These are phyloP conservation scores for Gymnoscelis rufifasciata DNA, from an alignment of 2,888 invertebrate genomes.

Conservation along the genomic window DNA sequence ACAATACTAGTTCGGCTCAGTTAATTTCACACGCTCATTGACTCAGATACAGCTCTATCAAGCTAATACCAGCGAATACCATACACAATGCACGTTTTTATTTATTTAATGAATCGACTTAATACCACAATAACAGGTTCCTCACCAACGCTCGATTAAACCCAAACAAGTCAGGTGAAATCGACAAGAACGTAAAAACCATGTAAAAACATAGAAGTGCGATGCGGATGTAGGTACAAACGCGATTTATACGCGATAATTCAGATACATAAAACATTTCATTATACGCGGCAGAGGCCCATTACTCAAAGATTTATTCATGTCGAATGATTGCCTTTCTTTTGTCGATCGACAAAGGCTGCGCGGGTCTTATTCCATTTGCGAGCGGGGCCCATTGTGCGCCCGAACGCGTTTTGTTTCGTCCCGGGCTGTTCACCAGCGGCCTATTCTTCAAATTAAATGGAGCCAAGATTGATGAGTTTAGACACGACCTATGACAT, in stretches of 20 bases:
- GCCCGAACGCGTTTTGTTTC: slow-evolving; percentile 66
- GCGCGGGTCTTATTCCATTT: slow-evolving; percentile 68
- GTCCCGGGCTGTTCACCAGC: slow-evolving; percentile 52
- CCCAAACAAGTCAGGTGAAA: slow-evolving; percentile 33
- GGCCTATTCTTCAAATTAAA: slow-evolving; percentile 69
- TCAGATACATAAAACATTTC: slow-evolving; percentile 75
- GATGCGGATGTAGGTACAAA: slow-evolving; percentile 46
- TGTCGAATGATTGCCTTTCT: slow-evolving; percentile 78
- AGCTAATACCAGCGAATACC: slow-evolving; percentile 35
- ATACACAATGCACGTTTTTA: slow-evolving; percentile 28
- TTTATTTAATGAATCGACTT: slow-evolving; percentile 29
- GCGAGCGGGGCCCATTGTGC: slow-evolving; percentile 64
- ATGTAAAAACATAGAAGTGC: slow-evolving; percentile 41
- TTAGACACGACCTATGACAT: slow-evolving; percentile 76
- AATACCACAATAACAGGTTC: slow-evolving; percentile 27
- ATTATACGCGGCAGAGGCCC: slow-evolving; percentile 65
- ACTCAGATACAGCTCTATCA: slow-evolving; percentile 31
- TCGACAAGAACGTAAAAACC: slow-evolving; percentile 39
- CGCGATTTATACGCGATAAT: slow-evolving; percentile 69
- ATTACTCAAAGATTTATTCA: slow-evolving; percentile 79
- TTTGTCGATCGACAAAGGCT: slow-evolving; percentile 74
- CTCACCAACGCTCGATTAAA: slow-evolving; percentile 33
- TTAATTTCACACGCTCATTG: slow-evolving; percentile 39
- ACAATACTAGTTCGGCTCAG: slow-evolving; percentile 34
- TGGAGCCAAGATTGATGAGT: slow-evolving; percentile 74